A percentile compares a stretch with the other conserved stretches of the same genome.
These are phyloP conservation scores for Clivina fossor DNA, from an alignment of 2,888 invertebrate species.

Conservation along the genomic window DNA sequence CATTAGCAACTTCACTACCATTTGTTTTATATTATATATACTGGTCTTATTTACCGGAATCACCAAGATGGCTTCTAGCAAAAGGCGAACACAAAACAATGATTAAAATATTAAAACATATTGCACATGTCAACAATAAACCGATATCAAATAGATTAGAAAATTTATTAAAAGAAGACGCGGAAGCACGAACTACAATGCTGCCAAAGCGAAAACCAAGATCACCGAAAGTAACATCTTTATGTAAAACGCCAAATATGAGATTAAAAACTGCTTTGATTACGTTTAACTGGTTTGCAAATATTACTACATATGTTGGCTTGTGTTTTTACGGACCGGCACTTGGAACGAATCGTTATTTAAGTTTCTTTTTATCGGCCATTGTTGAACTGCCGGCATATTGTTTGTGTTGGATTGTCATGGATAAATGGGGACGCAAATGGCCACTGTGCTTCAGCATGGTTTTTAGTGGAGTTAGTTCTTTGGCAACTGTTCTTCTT, in stretches of 20 bases:
- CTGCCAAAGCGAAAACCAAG: conserved; percentile 46
- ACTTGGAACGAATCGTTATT: conserved; percentile 82
- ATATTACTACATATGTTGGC: conserved; percentile 89
- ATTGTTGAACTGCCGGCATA: conserved; percentile 89
- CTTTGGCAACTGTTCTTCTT: conserved; percentile 80
- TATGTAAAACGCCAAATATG: conserved; percentile 85
- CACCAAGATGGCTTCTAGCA: conserved; percentile 87
- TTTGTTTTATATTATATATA: conserved; percentile 83
- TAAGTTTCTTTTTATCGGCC: conserved; percentile 85
- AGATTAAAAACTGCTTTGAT: conserved; percentile 82
- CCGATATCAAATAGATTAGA: conserved; percentile 73
- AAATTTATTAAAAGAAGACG: conserved; percentile 3
- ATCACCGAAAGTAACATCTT: conserved; percentile 62
- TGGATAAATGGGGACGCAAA: conserved; percentile 84
- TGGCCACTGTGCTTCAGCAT: conserved; percentile 87
- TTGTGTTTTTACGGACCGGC: conserved; percentile 89
- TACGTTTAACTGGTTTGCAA: conserved; percentile 89
- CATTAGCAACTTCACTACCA: conserved; percentile 80
- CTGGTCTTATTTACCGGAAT: conserved; percentile 86
- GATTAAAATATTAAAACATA: conserved; percentile 72
- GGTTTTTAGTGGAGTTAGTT: conserved; percentile 82
- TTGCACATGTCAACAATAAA: conserved; percentile 78
- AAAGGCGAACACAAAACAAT: conserved; percentile 80
- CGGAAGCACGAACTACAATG: neutral
- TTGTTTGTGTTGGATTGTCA: conserved; percentile 81